phyloP scores from a whole-genome alignment of 92 coral and sea anemone genomes.

The Parazoanthus darwini region DNA sequence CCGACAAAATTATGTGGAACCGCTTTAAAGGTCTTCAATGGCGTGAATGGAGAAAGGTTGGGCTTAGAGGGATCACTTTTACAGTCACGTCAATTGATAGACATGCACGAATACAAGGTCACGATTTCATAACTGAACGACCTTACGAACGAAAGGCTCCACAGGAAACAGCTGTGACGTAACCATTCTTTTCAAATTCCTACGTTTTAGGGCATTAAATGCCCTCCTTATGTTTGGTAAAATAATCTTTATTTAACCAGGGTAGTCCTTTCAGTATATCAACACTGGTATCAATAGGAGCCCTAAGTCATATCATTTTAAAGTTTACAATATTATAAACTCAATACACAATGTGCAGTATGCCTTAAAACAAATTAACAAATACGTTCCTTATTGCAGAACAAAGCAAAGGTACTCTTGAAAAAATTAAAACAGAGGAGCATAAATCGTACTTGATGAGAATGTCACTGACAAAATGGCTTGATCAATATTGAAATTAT shows the following conservation, averaged over 20 bases:
- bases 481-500: not conserved
- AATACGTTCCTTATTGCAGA: not conserved
- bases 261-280: too few relatives aligned
- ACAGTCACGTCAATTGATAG: too few relatives aligned
- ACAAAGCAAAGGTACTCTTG: slow-evolving; percentile 1
- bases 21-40: not conserved
- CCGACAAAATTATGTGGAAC: not conserved
- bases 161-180: not conserved
- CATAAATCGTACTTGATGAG: slow-evolving; percentile 13
- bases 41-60: not conserved
- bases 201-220: too few relatives aligned
- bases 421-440: not conserved
- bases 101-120: not conserved
- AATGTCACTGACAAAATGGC: not conserved
- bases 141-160: not conserved
- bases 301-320: too few relatives aligned
- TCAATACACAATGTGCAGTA: not conserved
- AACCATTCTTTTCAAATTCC: too few relatives aligned
- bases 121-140: not conserved
- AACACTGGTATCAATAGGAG: too few relatives aligned
- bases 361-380: not conserved
- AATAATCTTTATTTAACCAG: too few relatives aligned
- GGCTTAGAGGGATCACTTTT: too few relatives aligned
- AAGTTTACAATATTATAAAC: too few relatives aligned
- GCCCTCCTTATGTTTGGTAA: too few relatives aligned